These are phyloP conservation scores for Caenorhabditis plicata DNA, from an alignment of 2,888 invertebrate species.

Conservation along the genomic window DNA sequence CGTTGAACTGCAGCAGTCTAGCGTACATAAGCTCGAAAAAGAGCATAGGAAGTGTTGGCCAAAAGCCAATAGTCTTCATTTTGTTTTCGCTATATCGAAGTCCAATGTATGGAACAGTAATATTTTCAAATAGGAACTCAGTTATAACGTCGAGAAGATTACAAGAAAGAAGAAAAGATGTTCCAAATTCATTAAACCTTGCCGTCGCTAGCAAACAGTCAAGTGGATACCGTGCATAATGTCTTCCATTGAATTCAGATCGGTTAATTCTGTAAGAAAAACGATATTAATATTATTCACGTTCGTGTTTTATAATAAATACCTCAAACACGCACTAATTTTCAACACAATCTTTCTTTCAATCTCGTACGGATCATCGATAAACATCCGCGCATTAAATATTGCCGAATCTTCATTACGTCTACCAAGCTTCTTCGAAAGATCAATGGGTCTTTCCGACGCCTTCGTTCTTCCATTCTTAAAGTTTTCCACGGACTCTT, in stretches of 20 bases:
- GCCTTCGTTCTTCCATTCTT: background rate
- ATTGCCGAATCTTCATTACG: background rate
- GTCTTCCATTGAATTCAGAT: conserved; percentile 13
- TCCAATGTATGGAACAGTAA: conserved; percentile 15
- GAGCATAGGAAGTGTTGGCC: conserved; percentile 18
- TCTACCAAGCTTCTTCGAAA: background rate
- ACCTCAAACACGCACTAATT: background rate
- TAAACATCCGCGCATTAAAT: background rate
- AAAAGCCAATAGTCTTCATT: conserved; percentile 8
- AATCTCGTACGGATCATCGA: background rate
- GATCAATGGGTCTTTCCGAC: background rate
- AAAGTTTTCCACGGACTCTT: too few species aligned
- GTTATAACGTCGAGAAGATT: conserved; percentile 6
- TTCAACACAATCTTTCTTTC: background rate
- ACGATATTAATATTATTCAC: background rate
- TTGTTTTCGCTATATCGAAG: conserved; percentile 20
- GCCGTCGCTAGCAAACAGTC: conserved; percentile 16
- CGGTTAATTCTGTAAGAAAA: conserved; percentile 16
- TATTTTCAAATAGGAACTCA: conserved; percentile 25
- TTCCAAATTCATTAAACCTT: conserved; percentile 15
- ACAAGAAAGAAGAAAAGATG: conserved; percentile 7
- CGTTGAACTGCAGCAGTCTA: conserved; percentile 3
- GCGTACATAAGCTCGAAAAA: conserved; percentile 20
- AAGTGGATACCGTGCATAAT: conserved; percentile 11
- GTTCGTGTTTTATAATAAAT: background rate